Conservation (phyloP, 2,113 vertebrate species). For the Hyaena hyaena region DNA sequence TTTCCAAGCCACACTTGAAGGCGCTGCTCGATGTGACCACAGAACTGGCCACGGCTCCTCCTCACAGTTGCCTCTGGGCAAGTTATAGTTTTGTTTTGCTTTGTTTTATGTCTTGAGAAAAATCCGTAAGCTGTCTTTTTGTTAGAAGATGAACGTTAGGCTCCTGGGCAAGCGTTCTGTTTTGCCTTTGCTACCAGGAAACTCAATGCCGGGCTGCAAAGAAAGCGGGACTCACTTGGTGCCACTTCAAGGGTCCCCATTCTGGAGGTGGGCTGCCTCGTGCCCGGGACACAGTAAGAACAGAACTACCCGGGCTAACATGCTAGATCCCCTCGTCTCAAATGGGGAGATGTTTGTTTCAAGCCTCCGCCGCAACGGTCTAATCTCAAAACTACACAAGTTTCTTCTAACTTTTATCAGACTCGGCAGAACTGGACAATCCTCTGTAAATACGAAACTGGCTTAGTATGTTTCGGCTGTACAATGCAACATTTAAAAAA, state of each 20-base stretch:
- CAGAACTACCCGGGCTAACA: fast-evolving
- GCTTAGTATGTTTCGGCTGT: constrained; percentile 77
- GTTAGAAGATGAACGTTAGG: neutral
- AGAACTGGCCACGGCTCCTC: neutral
- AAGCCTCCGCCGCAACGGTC: neutral
- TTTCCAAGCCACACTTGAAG: fast-evolving
- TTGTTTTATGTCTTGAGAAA: neutral
- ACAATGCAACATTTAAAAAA: constrained; percentile 67
- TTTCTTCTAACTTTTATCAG: constrained; percentile 73
- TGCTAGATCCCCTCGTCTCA: neutral
- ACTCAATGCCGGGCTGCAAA: fast-evolving
- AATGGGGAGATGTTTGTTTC: neutral
- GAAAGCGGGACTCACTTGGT: fast-evolving
- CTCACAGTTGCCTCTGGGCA: neutral
- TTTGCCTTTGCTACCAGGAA: neutral
- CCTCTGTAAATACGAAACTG: constrained; percentile 81
- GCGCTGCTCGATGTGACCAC: fast-evolving
- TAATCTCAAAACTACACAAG: constrained; percentile 54
- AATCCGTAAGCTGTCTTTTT: neutral
- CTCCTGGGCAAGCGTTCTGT: fast-evolving
- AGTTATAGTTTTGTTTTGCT: neutral
- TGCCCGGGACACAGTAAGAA: neutral
- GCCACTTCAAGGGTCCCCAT: neutral
- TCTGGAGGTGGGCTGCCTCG: fast-evolving
- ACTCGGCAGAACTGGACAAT: constrained; percentile 75